phyloP scores from a whole-genome alignment of 2,113 vertebrate genomes.

The Athene cunicularia region DNA sequence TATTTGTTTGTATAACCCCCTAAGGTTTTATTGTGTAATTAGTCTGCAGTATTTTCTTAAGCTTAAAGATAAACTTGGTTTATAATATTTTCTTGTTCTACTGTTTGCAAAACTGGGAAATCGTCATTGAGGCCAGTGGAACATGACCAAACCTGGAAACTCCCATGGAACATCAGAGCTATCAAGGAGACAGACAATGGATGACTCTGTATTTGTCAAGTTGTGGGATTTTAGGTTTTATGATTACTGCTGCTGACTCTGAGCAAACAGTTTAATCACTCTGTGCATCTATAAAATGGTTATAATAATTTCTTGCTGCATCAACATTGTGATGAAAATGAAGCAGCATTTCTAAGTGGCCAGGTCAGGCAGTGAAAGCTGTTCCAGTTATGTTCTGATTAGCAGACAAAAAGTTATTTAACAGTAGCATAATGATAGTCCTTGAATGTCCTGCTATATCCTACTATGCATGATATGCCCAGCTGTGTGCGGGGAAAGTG shows the following conservation, averaged over 20 bases:
- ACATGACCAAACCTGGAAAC: neutral
- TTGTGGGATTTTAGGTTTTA: conserved; percentile 1
- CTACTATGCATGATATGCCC: neutral
- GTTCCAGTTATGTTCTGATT: neutral
- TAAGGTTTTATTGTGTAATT: neutral
- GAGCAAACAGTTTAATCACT: neutral
- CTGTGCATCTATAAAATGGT: neutral
- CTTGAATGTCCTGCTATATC: neutral
- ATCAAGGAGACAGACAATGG: neutral
- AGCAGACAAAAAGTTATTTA: neutral
- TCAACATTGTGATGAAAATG: neutral
- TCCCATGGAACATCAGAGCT: neutral
- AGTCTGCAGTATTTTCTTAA: neutral
- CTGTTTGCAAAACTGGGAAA: neutral
- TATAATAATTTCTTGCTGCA: neutral
- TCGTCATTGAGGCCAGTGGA: neutral
- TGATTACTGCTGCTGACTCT: neutral
- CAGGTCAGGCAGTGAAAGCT: neutral
- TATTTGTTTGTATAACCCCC: neutral
- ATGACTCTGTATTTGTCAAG: neutral
- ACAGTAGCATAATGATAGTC: neutral
- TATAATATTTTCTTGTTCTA: neutral
- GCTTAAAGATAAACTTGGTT: neutral
- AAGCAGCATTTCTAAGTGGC: neutral
- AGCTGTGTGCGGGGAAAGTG: neutral